Conservation (phyloP, 2,797 vertebrate species). For the Peromyscus nudipes region DNA sequence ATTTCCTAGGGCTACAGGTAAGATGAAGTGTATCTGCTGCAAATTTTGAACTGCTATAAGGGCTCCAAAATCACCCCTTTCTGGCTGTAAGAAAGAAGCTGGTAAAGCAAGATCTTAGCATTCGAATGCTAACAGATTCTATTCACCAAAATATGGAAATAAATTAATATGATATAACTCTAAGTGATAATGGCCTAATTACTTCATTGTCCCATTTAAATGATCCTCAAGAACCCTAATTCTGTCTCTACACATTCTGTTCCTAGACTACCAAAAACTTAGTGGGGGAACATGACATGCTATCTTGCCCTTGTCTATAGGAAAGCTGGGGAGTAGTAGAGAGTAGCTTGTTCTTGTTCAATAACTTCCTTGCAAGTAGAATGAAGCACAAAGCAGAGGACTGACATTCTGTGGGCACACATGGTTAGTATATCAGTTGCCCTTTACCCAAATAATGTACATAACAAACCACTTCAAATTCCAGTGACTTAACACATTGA, state of each 20-base stretch:
- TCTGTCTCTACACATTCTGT: not conserved
- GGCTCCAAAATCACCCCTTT: not conserved
- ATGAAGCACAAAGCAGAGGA: conserved; percentile 46
- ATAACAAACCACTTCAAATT: not conserved
- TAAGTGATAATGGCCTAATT: conserved; percentile 48
- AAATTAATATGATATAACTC: not conserved
- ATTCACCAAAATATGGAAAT: conserved; percentile 62
- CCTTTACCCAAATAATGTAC: not conserved
- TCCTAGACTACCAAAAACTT: not conserved
- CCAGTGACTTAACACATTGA: conserved; percentile 2
- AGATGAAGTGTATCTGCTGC: not conserved
- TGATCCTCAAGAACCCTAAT: not conserved
- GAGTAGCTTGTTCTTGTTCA: not conserved
- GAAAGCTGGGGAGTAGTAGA: not conserved
- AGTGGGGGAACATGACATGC: not conserved
- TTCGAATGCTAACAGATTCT: conserved; percentile 41
- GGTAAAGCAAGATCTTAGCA: not conserved
- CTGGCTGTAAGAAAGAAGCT: not conserved
- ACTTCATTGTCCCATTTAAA: conserved; percentile 54
- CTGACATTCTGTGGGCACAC: not conserved
- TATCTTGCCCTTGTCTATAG: not conserved
- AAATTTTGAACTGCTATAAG: not conserved
- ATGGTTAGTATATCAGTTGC: not conserved
- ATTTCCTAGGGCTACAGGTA: not conserved
- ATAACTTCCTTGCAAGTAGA: not conserved